Percentiles rank a stretch among this genome's conserved stretches.
Evolutionary conservation across 1,140 invertebrate genomes (phyloP).

Genomic region (Magallana ariakensis): DNA sequence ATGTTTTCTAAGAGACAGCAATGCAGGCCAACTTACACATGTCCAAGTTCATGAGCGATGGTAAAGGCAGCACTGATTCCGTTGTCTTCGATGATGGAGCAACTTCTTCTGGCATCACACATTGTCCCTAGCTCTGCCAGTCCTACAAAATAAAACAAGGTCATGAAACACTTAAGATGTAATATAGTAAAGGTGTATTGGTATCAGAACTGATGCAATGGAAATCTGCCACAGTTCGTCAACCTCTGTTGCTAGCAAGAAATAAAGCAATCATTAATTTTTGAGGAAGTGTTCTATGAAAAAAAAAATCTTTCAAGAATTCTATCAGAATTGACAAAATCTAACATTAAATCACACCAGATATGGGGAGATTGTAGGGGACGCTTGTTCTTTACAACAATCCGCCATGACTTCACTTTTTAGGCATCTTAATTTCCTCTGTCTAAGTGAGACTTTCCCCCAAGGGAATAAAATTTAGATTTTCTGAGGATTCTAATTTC

Average conservation of each 20-base stretch:
- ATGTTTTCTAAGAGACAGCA: no score
- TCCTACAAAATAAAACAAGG: slow-evolving; percentile 79
- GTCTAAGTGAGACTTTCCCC: background rate
- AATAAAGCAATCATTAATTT: no score
- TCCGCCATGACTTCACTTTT: background rate
- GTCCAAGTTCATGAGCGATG: slow-evolving; percentile 94
- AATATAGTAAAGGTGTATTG: no score
- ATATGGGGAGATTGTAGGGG: background rate
- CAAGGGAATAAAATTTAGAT: background rate
- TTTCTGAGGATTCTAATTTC: background rate
- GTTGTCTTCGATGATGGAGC: slow-evolving; percentile 95
- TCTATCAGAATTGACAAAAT: no score
- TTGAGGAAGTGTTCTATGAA: no score
- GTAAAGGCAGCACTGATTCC: slow-evolving; percentile 94
- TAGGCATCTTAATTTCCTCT: background rate
- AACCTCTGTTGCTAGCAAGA: no score
- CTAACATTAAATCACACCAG: no score
- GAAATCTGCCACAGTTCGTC: no score
- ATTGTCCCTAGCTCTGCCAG: slow-evolving; percentile 94
- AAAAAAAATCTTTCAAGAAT: no score
- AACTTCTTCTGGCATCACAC: slow-evolving; percentile 91
- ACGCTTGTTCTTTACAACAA: background rate
- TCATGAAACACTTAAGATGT: no score
- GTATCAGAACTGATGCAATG: no score
- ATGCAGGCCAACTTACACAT: slow-evolving; percentile 87